phyloP scores from a whole-genome alignment of 2,113 vertebrate genomes.

The Ptilonorhynchus violaceus region DNA sequence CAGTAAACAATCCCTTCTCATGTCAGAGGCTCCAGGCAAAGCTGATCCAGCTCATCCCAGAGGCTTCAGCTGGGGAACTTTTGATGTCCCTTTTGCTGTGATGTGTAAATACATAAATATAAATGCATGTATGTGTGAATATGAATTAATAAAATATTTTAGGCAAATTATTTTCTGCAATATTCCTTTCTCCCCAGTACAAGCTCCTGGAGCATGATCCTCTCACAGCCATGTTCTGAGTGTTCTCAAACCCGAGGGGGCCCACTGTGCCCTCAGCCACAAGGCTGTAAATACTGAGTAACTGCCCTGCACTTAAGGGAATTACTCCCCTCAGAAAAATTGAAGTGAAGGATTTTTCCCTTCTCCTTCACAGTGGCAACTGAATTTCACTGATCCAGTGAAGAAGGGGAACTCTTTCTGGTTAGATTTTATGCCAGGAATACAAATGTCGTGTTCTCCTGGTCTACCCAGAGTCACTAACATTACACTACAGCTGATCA shows the following conservation, averaged over 20 bases:
- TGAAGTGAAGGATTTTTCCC: not conserved
- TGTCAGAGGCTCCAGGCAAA: not conserved
- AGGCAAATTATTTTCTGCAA: not conserved
- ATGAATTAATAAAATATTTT: not conserved
- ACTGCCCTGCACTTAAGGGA: not conserved
- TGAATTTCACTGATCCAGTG: not conserved
- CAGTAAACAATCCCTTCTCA: not conserved
- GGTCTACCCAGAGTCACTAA: no score
- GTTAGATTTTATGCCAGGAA: not conserved
- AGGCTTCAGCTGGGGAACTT: not conserved
- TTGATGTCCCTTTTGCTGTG: not conserved
- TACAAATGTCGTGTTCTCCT: not conserved
- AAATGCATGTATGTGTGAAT: not conserved
- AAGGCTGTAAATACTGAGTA: not conserved
- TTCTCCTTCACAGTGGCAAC: not conserved
- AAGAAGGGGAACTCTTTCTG: not conserved
- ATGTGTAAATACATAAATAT: not conserved
- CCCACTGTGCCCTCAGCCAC: not conserved
- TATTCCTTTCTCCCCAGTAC: not conserved
- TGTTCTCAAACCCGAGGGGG: not conserved
- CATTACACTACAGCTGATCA: not conserved
- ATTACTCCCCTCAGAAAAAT: not conserved
- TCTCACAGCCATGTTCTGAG: not conserved
- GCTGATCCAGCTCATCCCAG: not conserved
- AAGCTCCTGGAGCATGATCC: not conserved